Base-by-base conservation (phyloP, 1,140 invertebrate genomes). In the Eulimnadia texana region DNA sequence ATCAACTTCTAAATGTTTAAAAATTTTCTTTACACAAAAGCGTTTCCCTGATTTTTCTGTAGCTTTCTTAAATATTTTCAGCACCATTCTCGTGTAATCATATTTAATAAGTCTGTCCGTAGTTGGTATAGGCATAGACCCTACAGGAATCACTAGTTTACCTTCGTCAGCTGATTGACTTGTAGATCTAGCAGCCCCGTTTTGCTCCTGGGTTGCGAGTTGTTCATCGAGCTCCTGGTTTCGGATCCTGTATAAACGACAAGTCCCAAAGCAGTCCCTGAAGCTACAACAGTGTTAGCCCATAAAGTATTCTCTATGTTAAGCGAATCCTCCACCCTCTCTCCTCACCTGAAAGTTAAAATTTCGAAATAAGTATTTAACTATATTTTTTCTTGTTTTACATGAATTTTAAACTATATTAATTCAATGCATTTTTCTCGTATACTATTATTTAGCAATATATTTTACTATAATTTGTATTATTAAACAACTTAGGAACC, bases 181-280 rank as follows among this genome's bases (percentile, higher is more conserved):
- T 98, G 93, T 66, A 93, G 77, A 77, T 99, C 96, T 1, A 99
- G 75, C 3, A 96, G 77, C 16, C 96, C 96, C 62, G 97, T 86
- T 79, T 72, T 72, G 27, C 64, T 67, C 63, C 92, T 80, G 0
- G 96, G 93, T 53, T 86, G 82, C 1, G 92, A 94, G 71, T 97
- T 98, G 75, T 99, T 99, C 95, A 99, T 99, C 1, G 97, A 87
- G 66, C 89, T 92, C 62, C 95, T 79, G 0, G 95, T 98, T 78
- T 99, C 96, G 55, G 82, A 80, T 11, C 96, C 93, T 22, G 96
- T 99, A 71, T 99, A 99, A 62, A 99, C 88, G 19, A 99, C 90
- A 49, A 97, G 81, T 54, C 96, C 95, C 20, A 96, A 81, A 2
- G 89, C 87, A 60, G 91, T 90, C 58, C 95, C 95, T n/a, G 91